Base-by-base conservation (phyloP, 2,797 vertebrate genomes). In the Sebastes aleutianus region DNA sequence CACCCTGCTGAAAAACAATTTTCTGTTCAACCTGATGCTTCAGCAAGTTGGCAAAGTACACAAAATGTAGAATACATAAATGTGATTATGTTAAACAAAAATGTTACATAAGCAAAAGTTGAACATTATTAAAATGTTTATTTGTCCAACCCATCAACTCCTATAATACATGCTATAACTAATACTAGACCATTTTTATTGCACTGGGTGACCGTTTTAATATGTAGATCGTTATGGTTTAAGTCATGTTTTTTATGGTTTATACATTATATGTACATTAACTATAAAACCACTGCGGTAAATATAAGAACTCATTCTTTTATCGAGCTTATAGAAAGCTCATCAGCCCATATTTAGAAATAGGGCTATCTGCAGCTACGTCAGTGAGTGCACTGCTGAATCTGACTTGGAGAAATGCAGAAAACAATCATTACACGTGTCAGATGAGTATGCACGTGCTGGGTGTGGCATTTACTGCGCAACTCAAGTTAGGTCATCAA, bases 11-110 rank as follows among this genome's bases (percentile, higher is more conserved):
- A 75, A 74, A 34, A 63, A 27, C 20, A 65, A 65, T 66, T 75
- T 59, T 54, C 10, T 83, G 8, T 59, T 78, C 18, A 75, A 57
- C 22, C 43, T 65, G 22, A 85, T 12, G 43, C 14, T 76, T 76
- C 56, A 72, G 14, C 31, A 81, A 71, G 11, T 11, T 58, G 24
- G 2, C 39, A 67, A 29, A 47, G 14, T 54, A 20, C 62, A 70
- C 8, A 63, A 70, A 65, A 56, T 66, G 11, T 6, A 57, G 18
- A 74, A 54, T 31, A 32, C 56, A 26, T 4, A 13, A 27, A 26
- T 1, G 14, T 36, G 0, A 20, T 39, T 26, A 34, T 11, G 50
- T 7, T 24, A 13, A 34, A 57, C 3, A 63, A 61, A 82, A 72
- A 61, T 26, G 11, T 31, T n/a, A 57, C 43, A 39, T 43, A 50